These are phyloP conservation scores for Cariama cristata DNA, from an alignment of 2,113 vertebrate genomes.

Conservation along the genomic window DNA sequence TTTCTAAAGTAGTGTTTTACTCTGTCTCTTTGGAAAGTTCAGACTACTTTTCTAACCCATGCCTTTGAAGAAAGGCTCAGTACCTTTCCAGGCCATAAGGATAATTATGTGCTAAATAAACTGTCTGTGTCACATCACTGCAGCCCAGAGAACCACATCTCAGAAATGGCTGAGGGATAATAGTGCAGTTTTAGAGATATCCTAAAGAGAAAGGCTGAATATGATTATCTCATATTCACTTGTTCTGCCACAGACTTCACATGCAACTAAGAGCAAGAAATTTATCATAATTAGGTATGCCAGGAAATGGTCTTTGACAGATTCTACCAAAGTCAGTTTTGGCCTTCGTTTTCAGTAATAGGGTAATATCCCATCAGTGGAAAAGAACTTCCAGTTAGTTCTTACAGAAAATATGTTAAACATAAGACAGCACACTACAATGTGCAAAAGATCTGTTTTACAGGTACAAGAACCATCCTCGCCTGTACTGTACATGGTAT, in stretches of 20 bases:
- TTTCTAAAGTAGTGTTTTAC: neutral
- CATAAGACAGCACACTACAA: neutral
- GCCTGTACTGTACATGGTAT: neutral
- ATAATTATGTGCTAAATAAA: neutral
- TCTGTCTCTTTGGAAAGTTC: neutral
- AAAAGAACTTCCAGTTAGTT: neutral
- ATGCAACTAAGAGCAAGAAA: neutral
- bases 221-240: neutral
- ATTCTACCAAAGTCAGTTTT: neutral
- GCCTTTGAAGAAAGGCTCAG: neutral
- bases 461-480: neutral
- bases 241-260: neutral
- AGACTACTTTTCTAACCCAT: neutral
- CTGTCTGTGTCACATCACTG: neutral
- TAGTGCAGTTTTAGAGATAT: neutral
- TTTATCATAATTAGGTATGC: neutral
- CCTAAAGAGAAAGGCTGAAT: neutral
- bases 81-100: neutral
- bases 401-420: neutral
- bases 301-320: neutral
- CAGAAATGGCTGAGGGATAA: neutral
- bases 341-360: neutral
- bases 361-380: neutral
- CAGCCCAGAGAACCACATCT: neutral
- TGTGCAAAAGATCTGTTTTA: neutral